Conservation (phyloP, 2,888 invertebrate species). For the Athetis lepigone region DNA sequence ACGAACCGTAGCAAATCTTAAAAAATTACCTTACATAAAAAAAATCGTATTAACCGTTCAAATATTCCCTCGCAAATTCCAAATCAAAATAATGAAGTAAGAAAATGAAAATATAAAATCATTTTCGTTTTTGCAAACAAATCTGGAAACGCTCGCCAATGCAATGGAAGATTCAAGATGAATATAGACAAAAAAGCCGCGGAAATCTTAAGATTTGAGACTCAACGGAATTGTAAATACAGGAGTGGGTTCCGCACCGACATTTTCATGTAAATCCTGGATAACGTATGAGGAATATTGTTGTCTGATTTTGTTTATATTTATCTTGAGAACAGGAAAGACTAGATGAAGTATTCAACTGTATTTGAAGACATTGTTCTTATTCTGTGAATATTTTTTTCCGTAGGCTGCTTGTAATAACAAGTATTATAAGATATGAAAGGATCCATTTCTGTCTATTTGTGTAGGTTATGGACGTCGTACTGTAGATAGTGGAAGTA, state of each 20-base stretch:
- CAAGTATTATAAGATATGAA: not conserved
- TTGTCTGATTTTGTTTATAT: conserved; percentile 54
- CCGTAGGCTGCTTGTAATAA: not conserved
- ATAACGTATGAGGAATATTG: conserved; percentile 55
- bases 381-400: conserved; percentile 16
- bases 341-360: conserved; percentile 4
- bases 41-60: conserved; percentile 42
- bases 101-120: conserved; percentile 69
- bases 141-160: conserved; percentile 68
- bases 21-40: conserved; percentile 9
- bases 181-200: conserved; percentile 70
- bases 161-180: conserved; percentile 66
- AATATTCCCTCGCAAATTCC: conserved; percentile 49
- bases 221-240: conserved; percentile 58
- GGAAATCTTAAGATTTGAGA: conserved; percentile 66
- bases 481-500: not conserved
- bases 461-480: not conserved
- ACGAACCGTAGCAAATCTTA: conserved; percentile 6
- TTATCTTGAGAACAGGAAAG: conserved; percentile 26
- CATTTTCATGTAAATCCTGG: conserved; percentile 58
- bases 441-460: not conserved
- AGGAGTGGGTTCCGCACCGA: conserved; percentile 59
- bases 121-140: conserved; percentile 72
- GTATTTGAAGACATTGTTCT: conserved; percentile 8
- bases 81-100: conserved; percentile 66